Percentiles rank a stretch among this genome's conserved stretches.
Conservation (phyloP, 2,113 vertebrate genomes). For the Empidonax alnorum region DNA sequence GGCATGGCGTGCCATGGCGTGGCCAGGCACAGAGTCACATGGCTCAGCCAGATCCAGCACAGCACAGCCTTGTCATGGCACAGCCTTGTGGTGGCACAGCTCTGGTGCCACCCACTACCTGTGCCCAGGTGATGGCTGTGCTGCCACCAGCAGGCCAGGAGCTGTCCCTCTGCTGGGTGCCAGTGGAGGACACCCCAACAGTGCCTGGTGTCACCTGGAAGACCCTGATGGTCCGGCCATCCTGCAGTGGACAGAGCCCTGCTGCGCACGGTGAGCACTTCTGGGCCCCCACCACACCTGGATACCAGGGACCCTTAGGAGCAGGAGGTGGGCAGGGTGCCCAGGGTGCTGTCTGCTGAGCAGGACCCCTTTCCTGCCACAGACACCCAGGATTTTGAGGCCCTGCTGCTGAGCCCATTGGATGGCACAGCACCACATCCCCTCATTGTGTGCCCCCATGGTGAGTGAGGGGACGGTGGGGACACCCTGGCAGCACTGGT, state of each 20-base stretch:
- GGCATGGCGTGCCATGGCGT: neutral
- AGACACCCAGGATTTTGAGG: conserved; percentile 65
- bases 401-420: conserved; percentile 75
- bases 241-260: neutral
- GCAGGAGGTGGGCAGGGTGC: neutral
- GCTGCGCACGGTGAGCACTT: accelerated
- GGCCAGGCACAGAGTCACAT: neutral
- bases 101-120: neutral
- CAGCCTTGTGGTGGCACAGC: accelerated
- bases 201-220: conserved; percentile 79
- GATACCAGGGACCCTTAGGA: neutral
- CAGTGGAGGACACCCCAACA: conserved; percentile 59
- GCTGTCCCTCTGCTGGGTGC: conserved; percentile 66
- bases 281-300: neutral
- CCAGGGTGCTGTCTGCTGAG: neutral
- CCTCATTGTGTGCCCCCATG: conserved; percentile 82
- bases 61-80: neutral
- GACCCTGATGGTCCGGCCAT: conserved; percentile 68
- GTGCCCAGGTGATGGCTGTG: conserved; percentile 74
- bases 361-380: accelerated
- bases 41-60: neutral
- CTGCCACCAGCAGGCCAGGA: conserved; percentile 60
- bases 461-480: conserved; percentile 50
- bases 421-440: conserved; percentile 44
- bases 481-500: neutral